Evolutionary conservation across 2,797 vertebrate species (phyloP).

Genomic region (Sphenopsis melanotis): DNA sequence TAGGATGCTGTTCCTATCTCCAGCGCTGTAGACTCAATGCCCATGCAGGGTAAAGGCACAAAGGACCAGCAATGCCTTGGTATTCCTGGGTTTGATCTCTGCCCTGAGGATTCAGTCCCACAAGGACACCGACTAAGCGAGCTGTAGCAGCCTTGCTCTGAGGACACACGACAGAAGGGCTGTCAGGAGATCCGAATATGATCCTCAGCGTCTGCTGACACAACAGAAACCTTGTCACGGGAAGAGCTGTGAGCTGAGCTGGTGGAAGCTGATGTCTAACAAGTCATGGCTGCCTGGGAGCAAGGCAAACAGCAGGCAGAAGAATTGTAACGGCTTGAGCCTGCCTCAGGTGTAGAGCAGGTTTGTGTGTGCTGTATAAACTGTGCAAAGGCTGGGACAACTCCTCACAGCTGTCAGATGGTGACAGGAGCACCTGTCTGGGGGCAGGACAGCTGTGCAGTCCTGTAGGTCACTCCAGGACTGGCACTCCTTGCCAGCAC

Average conservation of each 20-base stretch:
- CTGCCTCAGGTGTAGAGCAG: neutral
- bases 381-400: neutral
- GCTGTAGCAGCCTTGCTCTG: neutral
- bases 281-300: neutral
- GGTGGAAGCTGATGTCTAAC: neutral
- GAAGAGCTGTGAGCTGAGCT: neutral
- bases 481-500: neutral
- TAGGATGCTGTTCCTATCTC: neutral
- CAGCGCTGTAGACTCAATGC: neutral
- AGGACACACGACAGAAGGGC: rapidly evolving
- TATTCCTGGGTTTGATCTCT: slow-evolving; percentile 37
- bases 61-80: neutral
- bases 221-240: neutral
- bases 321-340: slow-evolving; percentile 3
- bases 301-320: neutral
- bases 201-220: neutral
- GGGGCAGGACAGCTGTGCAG: neutral
- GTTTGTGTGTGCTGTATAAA: neutral
- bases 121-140: rapidly evolving
- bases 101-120: slow-evolving; percentile 47
- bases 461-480: neutral
- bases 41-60: slow-evolving; percentile 14
- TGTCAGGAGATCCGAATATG: rapidly evolving
- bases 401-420: neutral
- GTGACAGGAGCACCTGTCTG: neutral